These are phyloP conservation scores for Odontomyia ornata DNA, from an alignment of 2,888 invertebrate species.

Conservation along the genomic window DNA sequence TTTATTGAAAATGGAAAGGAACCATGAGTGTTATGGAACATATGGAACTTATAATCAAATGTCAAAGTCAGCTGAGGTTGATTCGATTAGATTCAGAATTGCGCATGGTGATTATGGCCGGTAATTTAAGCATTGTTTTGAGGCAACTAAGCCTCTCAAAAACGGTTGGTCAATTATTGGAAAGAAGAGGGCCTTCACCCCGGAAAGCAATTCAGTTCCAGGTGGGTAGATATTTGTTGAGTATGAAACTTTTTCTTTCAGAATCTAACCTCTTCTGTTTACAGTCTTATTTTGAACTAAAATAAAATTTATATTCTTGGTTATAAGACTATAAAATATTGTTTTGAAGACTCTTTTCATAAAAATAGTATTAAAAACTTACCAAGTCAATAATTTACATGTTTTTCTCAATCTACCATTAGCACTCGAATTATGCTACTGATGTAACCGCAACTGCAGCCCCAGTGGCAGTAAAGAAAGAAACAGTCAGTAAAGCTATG, in stretches of 20 bases:
- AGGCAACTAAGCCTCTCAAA: background rate
- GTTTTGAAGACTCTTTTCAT: no score
- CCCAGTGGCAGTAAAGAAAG: conserved; percentile 63
- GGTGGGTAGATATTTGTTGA: background rate
- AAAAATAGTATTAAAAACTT: no score
- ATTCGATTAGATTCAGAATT: background rate
- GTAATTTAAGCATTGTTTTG: conserved; percentile 8
- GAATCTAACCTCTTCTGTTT: no score
- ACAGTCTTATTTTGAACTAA: no score
- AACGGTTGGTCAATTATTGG: background rate
- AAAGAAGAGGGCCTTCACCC: background rate
- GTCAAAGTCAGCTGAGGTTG: conserved; percentile 29
- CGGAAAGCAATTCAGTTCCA: background rate
- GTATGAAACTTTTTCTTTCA: background rate
- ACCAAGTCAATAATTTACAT: no score
- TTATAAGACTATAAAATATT: no score
- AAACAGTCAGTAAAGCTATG: conserved; percentile 88
- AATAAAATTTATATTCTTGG: no score
- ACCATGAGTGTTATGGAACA: background rate
- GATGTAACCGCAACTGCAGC: conserved; percentile 59
- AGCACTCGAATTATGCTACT: conserved; percentile 6
- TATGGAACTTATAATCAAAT: background rate
- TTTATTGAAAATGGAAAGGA: background rate
- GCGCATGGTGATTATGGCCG: background rate
- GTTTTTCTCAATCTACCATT: background rate